phyloP scores from a whole-genome alignment of 2,113 vertebrate species.

The Chascanopsetta lugubris region DNA sequence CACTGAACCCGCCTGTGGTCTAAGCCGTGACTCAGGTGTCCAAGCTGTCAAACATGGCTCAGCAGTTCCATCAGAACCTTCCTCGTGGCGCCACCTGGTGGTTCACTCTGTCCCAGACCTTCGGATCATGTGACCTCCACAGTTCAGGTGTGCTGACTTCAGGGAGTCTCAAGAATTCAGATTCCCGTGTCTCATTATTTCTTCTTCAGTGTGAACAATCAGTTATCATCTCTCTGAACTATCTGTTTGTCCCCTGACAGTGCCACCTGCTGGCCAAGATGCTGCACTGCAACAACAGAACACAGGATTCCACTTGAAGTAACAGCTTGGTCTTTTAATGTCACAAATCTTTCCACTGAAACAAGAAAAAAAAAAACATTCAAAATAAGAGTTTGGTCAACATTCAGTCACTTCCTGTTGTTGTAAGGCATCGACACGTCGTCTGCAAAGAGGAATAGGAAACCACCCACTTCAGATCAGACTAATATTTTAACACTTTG shows the following conservation, averaged over 20 bases:
- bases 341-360: not conserved
- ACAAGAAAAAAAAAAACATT: not conserved
- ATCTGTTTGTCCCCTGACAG: not conserved
- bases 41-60: not conserved
- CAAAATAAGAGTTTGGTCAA: conserved; percentile 20
- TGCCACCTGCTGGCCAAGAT: not conserved
- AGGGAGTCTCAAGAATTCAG: too few species aligned
- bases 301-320: conserved; percentile 3
- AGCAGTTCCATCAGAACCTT: too few species aligned
- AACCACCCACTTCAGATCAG: not conserved
- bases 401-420: conserved; percentile 25
- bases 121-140: too few species aligned
- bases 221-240: too few species aligned
- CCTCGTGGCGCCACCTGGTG: too few species aligned
- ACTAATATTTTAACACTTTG: too few species aligned
- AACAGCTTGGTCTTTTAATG: conserved; percentile 25
- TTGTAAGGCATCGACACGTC: not conserved
- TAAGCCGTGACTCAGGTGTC: not conserved
- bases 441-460: not conserved
- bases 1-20: not conserved
- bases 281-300: not conserved
- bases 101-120: too few species aligned
- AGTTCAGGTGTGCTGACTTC: too few species aligned
- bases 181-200: too few species aligned
- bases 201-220: too few species aligned